phyloP scores from a whole-genome alignment of 2,888 invertebrate species.

The Microplitis deprimator region DNA sequence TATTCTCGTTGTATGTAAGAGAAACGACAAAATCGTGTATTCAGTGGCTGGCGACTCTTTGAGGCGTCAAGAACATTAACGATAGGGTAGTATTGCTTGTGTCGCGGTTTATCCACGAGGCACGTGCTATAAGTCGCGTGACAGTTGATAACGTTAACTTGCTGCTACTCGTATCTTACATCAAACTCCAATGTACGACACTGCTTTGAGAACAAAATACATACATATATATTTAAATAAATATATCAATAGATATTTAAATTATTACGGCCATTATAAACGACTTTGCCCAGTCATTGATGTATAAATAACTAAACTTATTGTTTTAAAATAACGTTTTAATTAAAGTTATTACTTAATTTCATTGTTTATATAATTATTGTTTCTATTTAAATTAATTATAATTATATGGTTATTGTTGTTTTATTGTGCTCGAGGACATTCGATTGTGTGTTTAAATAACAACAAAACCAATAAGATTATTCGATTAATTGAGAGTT shows the following conservation, averaged over 20 bases:
- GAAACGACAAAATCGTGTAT: constrained; percentile 48
- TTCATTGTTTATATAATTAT: not conserved
- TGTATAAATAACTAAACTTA: not conserved
- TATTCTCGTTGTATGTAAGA: constrained; percentile 54
- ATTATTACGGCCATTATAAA: not conserved
- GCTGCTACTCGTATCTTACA: not conserved
- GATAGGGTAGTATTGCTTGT: constrained; percentile 74
- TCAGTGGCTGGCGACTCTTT: constrained; percentile 69
- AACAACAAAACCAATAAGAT: constrained; percentile 7
- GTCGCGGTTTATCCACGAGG: constrained; percentile 72
- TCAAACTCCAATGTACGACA: constrained; percentile 29
- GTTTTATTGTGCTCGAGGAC: too few relatives aligned
- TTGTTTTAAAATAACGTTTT: not conserved
- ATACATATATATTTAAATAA: too few relatives aligned
- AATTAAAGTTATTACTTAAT: not conserved
- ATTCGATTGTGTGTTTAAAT: not conserved
- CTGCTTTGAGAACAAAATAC: too few relatives aligned
- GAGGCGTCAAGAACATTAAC: constrained; percentile 73
- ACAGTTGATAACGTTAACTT: constrained; percentile 54
- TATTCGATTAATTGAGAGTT: constrained; percentile 19
- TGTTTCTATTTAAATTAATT: too few relatives aligned
- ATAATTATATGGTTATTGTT: too few relatives aligned
- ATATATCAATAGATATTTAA: not conserved
- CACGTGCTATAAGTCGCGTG: constrained; percentile 64
- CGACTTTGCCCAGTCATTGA: constrained; percentile 4